Evolutionary conservation across 2,888 invertebrate species (phyloP).

Genomic region (Drosophila yooni): DNA sequence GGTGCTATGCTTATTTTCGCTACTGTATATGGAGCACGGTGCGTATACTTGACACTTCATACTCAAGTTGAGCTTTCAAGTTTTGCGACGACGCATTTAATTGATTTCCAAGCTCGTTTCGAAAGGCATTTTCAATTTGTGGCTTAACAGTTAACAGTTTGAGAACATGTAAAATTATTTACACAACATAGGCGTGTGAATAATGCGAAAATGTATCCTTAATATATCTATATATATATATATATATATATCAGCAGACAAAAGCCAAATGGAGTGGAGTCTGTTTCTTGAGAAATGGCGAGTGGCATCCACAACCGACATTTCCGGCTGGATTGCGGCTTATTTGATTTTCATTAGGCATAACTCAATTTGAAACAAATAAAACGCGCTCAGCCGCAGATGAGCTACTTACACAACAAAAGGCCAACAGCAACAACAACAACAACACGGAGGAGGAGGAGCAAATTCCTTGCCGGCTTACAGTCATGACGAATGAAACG

Average conservation of each 20-base stretch:
- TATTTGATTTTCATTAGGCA: conserved; percentile 83
- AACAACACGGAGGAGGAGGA: conserved; percentile 13
- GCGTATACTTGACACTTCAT: conserved; percentile 32
- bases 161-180: conserved; percentile 43
- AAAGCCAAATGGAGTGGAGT: conserved; percentile 32
- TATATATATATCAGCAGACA: conserved; percentile 10
- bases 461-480: conserved; percentile 41
- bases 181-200: conserved; percentile 47
- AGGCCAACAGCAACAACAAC: conserved; percentile 37
- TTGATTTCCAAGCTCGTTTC: conserved; percentile 48
- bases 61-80: conserved; percentile 3
- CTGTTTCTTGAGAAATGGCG: not conserved
- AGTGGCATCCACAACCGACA: conserved; percentile 41
- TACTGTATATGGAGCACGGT: not conserved
- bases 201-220: conserved; percentile 44
- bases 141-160: conserved; percentile 22
- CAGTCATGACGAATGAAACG: conserved; percentile 63
- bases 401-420: conserved; percentile 75
- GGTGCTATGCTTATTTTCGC: not conserved
- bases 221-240: conserved; percentile 1
- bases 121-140: conserved; percentile 35
- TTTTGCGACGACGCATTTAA: conserved; percentile 45
- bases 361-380: conserved; percentile 82
- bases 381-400: conserved; percentile 76
- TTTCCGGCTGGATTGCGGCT: conserved; percentile 78